Base-by-base conservation (phyloP, 2,113 vertebrate species). In the Tyrannus savana region DNA sequence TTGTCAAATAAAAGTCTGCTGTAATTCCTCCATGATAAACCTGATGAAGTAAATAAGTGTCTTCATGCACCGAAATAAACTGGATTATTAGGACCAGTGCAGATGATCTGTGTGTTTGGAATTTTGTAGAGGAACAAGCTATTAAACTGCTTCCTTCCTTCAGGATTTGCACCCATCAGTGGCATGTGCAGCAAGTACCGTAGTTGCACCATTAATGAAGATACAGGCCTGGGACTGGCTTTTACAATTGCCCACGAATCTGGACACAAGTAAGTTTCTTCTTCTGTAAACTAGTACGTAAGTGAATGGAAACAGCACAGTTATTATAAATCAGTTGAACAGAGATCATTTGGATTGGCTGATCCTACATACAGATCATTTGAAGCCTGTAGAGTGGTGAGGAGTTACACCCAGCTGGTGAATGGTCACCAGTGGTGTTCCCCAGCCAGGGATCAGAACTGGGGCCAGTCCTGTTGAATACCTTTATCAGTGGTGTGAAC, bases 181-280 rank as follows among this genome's bases (percentile, higher is more conserved):
- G 99, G 99, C 25, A 99, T 99, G 99, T 99, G 99, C 97, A 99
- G 99, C 93, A 99, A 99, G 93, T 99, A 99, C 97, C 98, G 99
- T 42, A 99, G 99, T 21, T 99, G 99, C 66, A 99, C 99, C 94
- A 99, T 99, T 97, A 99, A 99, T 37, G 99, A 99, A 95, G 99
- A 99, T 58, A 99, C 99, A 1, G 99, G 99, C 31, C 98, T 99
- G 31, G 99, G 99, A 53, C 96, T 99, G 77, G 99, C 99, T 35
- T 99, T 99, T 96, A 99, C 99, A 90, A 99, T 99, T 49, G 99
- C 99, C 64, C 99, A 99, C 12, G 99, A 99, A 89, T 99, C 99
- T 55, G 99, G 99, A 92, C 99, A 99, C 98, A 99, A 99, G 99
- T 99, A 98, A 95, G 99, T 90, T 91, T 44, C 46, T 94, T 14